Evolutionary conservation across 1,140 invertebrate species (phyloP).

Genomic region (Anadara kagoshimensis): DNA sequence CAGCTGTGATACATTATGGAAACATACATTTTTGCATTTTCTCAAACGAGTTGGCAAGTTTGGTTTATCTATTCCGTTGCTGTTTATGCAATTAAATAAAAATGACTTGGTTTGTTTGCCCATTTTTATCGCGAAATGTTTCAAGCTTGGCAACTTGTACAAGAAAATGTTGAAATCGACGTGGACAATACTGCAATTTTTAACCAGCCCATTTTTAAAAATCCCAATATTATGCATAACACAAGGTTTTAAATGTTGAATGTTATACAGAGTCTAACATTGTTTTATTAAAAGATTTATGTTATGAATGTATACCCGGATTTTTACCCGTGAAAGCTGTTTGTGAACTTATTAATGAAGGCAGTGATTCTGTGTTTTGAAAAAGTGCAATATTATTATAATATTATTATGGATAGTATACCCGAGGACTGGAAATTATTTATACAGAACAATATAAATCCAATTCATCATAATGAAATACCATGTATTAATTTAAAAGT

Average conservation of each 20-base stretch:
- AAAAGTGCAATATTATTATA: too few relatives aligned
- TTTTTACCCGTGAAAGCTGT: too few relatives aligned
- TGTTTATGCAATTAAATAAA: neutral
- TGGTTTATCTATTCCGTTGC: neutral
- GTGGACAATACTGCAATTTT: neutral
- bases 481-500: too few relatives aligned
- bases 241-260: neutral
- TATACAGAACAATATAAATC: too few relatives aligned
- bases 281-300: too few relatives aligned
- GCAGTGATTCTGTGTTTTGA: too few relatives aligned
- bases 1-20: neutral
- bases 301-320: too few relatives aligned
- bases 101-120: neutral
- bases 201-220: slow-evolving; percentile 12
- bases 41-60: neutral
- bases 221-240: neutral
- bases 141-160: neutral
- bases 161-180: neutral
- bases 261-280: neutral
- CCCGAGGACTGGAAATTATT: too few relatives aligned
- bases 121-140: neutral
- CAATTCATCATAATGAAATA: too few relatives aligned
- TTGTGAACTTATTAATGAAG: too few relatives aligned
- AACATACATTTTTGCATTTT: slow-evolving; percentile 6
- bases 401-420: too few relatives aligned